These are phyloP conservation scores for Melanocharis versteri DNA, from an alignment of 2,113 vertebrate genomes.

Conservation along the genomic window DNA sequence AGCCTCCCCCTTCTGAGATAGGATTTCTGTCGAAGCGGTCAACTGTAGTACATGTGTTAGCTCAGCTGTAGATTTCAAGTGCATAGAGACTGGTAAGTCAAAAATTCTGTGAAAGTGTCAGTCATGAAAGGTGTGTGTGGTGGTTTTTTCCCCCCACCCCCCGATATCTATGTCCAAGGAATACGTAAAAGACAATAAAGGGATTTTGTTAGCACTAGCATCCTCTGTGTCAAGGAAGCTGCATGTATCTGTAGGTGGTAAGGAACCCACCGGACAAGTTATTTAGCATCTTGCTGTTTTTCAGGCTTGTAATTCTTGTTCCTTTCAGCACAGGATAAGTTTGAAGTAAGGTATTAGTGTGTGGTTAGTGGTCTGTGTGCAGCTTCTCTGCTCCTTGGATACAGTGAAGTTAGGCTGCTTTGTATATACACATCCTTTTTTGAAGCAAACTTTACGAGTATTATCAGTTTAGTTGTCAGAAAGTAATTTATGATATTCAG, in stretches of 20 bases:
- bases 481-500: not conserved
- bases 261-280: not conserved
- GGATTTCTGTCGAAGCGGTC: not conserved
- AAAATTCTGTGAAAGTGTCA: not conserved
- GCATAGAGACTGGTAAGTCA: not conserved
- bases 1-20: not conserved
- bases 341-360: not conserved
- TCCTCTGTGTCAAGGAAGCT: not conserved
- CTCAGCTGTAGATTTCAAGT: not conserved
- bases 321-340: not conserved
- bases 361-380: not conserved
- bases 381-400: not conserved
- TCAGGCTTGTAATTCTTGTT: not conserved
- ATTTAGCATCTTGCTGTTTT: not conserved
- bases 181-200: not conserved
- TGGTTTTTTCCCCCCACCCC: rapidly evolving
- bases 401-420: not conserved
- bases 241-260: not conserved
- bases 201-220: not conserved
- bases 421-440: not conserved
- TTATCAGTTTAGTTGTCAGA: not conserved
- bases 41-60: not conserved
- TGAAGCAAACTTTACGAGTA: not conserved
- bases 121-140: not conserved
- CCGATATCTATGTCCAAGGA: rapidly evolving